Evolutionary conservation across 2,888 invertebrate species (phyloP), one percentile per base, ranked within the genome.

Genomic region (Acleris literana): DNA sequence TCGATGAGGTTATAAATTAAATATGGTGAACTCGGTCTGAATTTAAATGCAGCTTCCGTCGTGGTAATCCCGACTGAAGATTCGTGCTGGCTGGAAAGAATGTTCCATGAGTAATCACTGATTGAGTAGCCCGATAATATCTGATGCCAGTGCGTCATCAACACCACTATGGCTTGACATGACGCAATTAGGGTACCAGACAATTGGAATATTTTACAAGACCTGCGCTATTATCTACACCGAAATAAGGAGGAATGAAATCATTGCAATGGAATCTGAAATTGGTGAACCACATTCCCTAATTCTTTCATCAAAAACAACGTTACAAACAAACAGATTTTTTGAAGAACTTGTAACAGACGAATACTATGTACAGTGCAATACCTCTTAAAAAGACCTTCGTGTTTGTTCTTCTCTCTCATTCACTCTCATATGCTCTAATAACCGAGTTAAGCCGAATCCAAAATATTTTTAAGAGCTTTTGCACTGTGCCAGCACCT

Each of bases 1-100:
- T 78, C 74, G 72, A 80, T 79, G 74, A 75, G 69, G 76, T 74
- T 69, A 74, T 85, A 83, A 84, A 85, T 87, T 85, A 84, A 82
- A 84, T 82, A 79, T 77, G 70, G 69, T 67, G 46, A 57, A 69
- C 76, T 69, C 68, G 73, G 69, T 43, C 62, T 20, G 75, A 74
- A 71, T 83, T 2, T 60, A 43, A 16, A 64, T 75, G 49, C 22
- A 62, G 68, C 71, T 82, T 80, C 78, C 76, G 72, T 66, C 61
- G 56, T 59, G 71, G 74, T 69, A 70, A 71, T 72, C 63, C 70
- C 73, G 68, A 63, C 62, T 46, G 62, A 64, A 66, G 25, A 33
- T 57, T 46, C 57, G 52, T 18, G 52, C 20, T 25, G 43, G 48
- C 44, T 39, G 22, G 49, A 3, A 20, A 9, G 48, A 48, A 5